Evolutionary conservation across 2,888 invertebrate genomes (phyloP).

Genomic region (Heterodera filipjevi): DNA sequence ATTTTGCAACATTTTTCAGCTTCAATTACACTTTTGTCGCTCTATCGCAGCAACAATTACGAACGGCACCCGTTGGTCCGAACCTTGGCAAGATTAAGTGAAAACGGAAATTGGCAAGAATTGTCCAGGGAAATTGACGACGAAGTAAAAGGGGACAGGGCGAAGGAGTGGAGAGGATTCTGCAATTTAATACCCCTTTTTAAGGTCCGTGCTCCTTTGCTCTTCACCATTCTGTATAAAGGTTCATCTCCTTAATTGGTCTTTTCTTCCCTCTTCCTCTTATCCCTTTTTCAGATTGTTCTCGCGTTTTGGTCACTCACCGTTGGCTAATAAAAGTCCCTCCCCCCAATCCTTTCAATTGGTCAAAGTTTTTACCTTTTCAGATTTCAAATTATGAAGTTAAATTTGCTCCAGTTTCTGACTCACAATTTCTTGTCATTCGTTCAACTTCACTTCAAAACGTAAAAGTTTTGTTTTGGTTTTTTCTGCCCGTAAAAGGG

Average conservation of each 20-base stretch:
- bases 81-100: slow-evolving; percentile 7
- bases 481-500: too few species aligned
- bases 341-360: slow-evolving; percentile 13
- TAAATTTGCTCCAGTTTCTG: slow-evolving; percentile 31
- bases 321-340: slow-evolving; percentile 31
- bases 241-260: slow-evolving; percentile 3
- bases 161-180: too few species aligned
- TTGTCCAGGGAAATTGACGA: slow-evolving; percentile 26
- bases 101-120: slow-evolving; percentile 27
- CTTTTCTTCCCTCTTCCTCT: background rate
- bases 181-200: background rate
- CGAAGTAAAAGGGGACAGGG: slow-evolving; percentile 18
- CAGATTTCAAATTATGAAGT: slow-evolving; percentile 32
- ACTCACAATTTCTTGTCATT: slow-evolving; percentile 33
- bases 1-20: background rate
- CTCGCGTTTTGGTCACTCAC: slow-evolving; percentile 32
- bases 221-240: slow-evolving; percentile 32
- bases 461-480: too few species aligned
- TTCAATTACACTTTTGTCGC: slow-evolving; percentile 13
- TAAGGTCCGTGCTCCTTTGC: slow-evolving; percentile 23
- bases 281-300: slow-evolving; percentile 31
- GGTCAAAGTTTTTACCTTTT: background rate
- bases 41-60: slow-evolving; percentile 27
- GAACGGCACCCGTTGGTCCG: slow-evolving; percentile 27
- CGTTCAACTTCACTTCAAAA: slow-evolving; percentile 29